phyloP scores from a whole-genome alignment of 2,113 vertebrate species.

The Sebastes fasciatus region DNA sequence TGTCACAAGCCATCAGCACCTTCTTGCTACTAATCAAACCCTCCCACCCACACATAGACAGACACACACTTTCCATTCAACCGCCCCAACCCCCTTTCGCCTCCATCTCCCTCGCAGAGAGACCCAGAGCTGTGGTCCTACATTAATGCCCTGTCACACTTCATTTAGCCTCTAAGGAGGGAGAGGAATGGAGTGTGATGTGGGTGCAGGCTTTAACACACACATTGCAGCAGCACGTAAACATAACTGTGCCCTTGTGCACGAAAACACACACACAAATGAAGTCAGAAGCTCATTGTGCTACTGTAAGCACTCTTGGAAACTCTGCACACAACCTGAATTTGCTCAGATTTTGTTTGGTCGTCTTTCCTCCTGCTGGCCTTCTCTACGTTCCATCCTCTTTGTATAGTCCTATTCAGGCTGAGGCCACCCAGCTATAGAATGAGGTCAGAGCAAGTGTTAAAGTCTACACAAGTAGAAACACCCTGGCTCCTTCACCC shows the following conservation, averaged over 20 bases:
- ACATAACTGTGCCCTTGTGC: conserved; percentile 23
- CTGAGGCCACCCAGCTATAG: conserved; percentile 61
- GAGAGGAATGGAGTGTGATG: conserved; percentile 55
- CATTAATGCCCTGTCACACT: conserved; percentile 74
- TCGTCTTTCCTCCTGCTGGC: background rate
- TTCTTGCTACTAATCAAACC: conserved; percentile 31
- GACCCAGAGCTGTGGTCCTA: conserved; percentile 46
- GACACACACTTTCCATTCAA: conserved; percentile 34
- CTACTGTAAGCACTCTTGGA: conserved; percentile 27
- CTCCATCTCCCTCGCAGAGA: conserved; percentile 29
- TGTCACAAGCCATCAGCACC: conserved; percentile 56
- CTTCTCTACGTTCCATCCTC: conserved; percentile 23
- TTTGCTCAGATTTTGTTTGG: conserved; percentile 7
- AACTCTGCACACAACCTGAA: conserved; percentile 29
- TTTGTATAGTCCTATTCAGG: conserved; percentile 44
- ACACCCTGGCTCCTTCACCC: conserved; percentile 35
- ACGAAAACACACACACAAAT: conserved; percentile 3
- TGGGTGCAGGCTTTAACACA: conserved; percentile 23
- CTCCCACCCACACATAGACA: background rate
- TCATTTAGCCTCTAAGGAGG: conserved; percentile 55
- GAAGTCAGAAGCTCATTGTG: conserved; percentile 30
- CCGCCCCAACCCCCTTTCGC: conserved; percentile 12
- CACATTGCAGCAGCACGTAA: conserved; percentile 25
- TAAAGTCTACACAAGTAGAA: conserved; percentile 61
- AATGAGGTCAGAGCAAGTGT: conserved; percentile 57